These are phyloP conservation scores for Theocolax elegans DNA, from an alignment of 1,140 invertebrate species.

Conservation along the genomic window DNA sequence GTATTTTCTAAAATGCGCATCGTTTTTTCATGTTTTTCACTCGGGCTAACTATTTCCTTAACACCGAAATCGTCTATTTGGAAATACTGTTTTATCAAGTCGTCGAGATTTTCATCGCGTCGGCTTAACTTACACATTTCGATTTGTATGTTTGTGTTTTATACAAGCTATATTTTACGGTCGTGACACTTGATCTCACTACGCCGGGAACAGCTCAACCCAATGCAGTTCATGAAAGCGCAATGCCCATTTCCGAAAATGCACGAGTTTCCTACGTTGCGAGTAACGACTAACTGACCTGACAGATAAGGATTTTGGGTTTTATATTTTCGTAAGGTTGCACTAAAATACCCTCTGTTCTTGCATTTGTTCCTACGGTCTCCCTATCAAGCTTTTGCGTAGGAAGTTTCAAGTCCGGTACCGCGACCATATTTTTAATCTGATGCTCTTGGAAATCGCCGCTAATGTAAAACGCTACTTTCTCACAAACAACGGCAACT, in stretches of 20 bases:
- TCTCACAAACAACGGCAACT: background rate
- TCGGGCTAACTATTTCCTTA: too few species aligned
- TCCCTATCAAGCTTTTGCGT: too few species aligned
- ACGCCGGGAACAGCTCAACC: constrained; percentile 39
- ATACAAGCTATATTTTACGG: too few species aligned
- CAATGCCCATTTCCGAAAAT: background rate
- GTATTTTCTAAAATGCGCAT: too few species aligned
- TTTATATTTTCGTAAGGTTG: background rate
- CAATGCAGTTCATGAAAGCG: constrained; percentile 4
- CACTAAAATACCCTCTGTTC: too few species aligned
- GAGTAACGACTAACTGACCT: constrained; percentile 31
- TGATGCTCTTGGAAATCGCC: background rate
- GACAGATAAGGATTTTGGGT: constrained; percentile 36
- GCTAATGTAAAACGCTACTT: background rate
- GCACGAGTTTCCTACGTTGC: constrained; percentile 1
- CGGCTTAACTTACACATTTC: background rate
- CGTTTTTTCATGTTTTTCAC: background rate
- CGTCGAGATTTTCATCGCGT: too few species aligned
- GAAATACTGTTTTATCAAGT: too few species aligned
- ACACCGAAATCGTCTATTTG: background rate
- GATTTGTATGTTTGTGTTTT: background rate
- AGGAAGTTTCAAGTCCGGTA: background rate
- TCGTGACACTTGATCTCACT: background rate
- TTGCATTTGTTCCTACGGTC: too few species aligned
- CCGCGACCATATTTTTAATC: background rate